These are phyloP conservation scores for Venturia canescens DNA, from an alignment of 1,140 invertebrate genomes.

Conservation along the genomic window DNA sequence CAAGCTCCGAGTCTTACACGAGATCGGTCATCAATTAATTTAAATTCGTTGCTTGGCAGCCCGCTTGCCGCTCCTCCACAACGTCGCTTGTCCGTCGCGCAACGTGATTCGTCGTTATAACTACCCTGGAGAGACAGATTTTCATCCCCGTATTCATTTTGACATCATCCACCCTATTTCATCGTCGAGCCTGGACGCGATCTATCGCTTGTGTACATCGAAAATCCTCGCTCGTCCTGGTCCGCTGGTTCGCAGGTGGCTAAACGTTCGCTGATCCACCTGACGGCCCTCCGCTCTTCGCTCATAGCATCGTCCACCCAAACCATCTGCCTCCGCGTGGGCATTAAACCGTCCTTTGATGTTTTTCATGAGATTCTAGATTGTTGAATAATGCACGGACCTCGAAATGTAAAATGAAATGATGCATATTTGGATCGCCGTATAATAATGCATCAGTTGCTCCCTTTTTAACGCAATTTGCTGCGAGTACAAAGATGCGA, in stretches of 20 bases:
- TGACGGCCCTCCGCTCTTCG: not conserved
- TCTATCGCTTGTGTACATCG: conserved; percentile 45
- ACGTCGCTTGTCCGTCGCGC: not conserved
- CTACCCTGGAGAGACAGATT: not conserved
- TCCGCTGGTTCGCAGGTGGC: conserved; percentile 52
- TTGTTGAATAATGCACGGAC: no score
- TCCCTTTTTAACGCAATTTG: no score
- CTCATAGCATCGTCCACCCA: not conserved
- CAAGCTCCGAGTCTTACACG: conserved; percentile 66
- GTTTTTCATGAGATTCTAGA: conserved; percentile 1
- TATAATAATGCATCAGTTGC: no score
- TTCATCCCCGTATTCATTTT: not conserved
- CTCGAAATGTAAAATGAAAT: no score
- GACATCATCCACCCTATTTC: not conserved
- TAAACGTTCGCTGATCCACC: conserved; percentile 24
- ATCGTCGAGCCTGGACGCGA: conserved; percentile 43
- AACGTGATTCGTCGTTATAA: conserved; percentile 41
- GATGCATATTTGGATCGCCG: no score
- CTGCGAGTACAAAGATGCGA: no score
- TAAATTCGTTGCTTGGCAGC: conserved; percentile 66
- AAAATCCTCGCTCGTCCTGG: not conserved
- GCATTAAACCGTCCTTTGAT: conserved; percentile 11
- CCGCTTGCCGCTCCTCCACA: conserved; percentile 38
- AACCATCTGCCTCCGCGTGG: not conserved
- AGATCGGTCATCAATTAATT: conserved; percentile 73